Evolutionary conservation across 2,888 invertebrate genomes (phyloP).

Genomic region (Pachydiplax longipennis): DNA sequence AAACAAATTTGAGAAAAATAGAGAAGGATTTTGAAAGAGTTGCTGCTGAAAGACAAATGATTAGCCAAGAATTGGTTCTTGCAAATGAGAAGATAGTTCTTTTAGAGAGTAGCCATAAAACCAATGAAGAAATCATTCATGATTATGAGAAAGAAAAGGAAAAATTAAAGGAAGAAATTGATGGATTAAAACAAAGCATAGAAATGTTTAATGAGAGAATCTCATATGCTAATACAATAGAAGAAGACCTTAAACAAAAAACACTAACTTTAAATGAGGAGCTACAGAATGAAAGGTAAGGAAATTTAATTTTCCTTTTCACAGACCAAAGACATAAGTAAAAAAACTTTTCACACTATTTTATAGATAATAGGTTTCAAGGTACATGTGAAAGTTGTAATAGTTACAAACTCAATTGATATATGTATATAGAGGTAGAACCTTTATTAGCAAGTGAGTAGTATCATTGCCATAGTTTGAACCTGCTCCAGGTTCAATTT

Average conservation of each 20-base stretch:
- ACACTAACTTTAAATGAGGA: neutral
- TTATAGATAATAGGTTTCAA: no score
- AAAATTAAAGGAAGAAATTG: neutral
- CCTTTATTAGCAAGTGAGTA: no score
- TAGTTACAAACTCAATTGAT: no score
- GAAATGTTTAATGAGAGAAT: neutral
- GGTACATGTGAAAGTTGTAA: no score
- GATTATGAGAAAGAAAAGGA: neutral
- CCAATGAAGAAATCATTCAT: neutral
- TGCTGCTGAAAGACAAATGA: neutral
- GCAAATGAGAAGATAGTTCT: neutral
- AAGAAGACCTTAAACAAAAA: neutral
- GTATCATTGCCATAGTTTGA: no score
- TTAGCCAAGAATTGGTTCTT: neutral
- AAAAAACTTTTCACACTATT: no score
- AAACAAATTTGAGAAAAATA: neutral
- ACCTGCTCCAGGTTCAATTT: no score
- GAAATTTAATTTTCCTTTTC: neutral
- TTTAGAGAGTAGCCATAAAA: neutral
- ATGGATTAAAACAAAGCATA: neutral
- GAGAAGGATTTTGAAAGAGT: neutral
- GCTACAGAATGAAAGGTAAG: neutral
- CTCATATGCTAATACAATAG: neutral
- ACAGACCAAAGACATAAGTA: no score
- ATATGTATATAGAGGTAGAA: no score